Base-by-base conservation (phyloP, 2,888 invertebrate genomes). In the Brenthis hecate region DNA sequence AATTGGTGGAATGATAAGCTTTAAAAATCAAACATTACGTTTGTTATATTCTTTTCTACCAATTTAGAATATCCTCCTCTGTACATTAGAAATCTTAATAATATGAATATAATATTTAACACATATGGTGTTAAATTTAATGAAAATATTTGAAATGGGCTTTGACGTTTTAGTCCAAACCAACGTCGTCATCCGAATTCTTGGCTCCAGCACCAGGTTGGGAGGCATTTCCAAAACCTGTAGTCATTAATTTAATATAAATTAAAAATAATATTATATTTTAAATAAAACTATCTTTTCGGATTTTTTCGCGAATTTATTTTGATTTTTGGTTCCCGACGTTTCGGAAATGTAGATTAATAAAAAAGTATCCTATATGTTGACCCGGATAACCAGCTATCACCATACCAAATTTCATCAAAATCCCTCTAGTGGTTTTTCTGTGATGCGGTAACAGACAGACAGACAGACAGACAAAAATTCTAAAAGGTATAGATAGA, bases 141-240 rank as follows among this genome's bases (percentile, higher is more conserved):
- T 43, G 13, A n/a, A 23, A 50, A 60, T n/a, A 50, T 60, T 36
- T 23, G 14, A 43, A 13, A 19, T 36, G 6, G 53, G 56, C 36
- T 54, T 50, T 19, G 53, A 66, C 54, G 53, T 50, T 16, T 55
- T 58, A 55, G n/a, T 47, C 96, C 56, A 96, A 93, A 65, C 94
- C 95, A 67, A 95, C 95, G 77, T 95, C 95, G 66, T 94, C 94
- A 71, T 94, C 94, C 1, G 91, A 43, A 28, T 83, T 57, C 90
- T 85, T 56, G 91, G 86, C 28, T 90, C 85, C 55, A 67, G 76
- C 80, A 67, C 77, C 85, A 66, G 78, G 79, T 65, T 75, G 84
- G 68, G 78, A 85, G 13, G 87, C 81, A 53, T 84, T 86, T 16
- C 83, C 85, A 48, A 86, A 88, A 68, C 83, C 88, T 86, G 77